Conservation (phyloP, 2,113 vertebrate species). For the Microcebus tavaratra region DNA sequence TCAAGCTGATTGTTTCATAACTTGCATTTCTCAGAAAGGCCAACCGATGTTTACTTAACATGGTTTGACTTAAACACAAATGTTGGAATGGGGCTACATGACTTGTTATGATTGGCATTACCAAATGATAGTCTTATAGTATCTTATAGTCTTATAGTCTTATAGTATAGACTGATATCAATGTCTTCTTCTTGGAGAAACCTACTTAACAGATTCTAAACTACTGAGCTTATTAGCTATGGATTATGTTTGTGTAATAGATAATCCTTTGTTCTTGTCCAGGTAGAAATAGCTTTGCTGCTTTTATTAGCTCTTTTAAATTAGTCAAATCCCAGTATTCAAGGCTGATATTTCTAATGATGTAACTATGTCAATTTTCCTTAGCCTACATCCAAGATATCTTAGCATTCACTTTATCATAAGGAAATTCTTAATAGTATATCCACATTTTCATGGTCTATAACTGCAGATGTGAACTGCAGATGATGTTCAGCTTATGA, state of each 20-base stretch:
- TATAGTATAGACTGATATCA: neutral
- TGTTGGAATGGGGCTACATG: neutral
- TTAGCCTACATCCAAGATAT: neutral
- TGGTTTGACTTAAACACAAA: neutral
- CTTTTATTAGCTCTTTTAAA: neutral
- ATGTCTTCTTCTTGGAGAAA: neutral
- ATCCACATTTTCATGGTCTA: too few relatives aligned
- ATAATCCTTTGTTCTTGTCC: neutral
- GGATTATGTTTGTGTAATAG: neutral
- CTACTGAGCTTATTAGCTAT: neutral
- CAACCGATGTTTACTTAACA: neutral
- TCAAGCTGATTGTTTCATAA: neutral
- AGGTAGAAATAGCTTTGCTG: neutral
- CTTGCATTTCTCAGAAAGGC: neutral
- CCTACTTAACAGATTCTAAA: neutral
- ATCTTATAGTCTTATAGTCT: neutral
- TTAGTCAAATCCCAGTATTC: neutral
- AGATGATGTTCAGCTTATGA: neutral
- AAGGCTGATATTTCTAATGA: neutral
- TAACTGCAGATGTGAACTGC: too few relatives aligned
- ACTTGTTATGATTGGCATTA: neutral
- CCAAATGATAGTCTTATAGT: neutral
- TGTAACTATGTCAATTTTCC: neutral
- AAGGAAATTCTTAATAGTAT: neutral
- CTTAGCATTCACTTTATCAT: neutral